Conservation (phyloP, 1,140 invertebrate species). For the Heliconius hermathena region DNA sequence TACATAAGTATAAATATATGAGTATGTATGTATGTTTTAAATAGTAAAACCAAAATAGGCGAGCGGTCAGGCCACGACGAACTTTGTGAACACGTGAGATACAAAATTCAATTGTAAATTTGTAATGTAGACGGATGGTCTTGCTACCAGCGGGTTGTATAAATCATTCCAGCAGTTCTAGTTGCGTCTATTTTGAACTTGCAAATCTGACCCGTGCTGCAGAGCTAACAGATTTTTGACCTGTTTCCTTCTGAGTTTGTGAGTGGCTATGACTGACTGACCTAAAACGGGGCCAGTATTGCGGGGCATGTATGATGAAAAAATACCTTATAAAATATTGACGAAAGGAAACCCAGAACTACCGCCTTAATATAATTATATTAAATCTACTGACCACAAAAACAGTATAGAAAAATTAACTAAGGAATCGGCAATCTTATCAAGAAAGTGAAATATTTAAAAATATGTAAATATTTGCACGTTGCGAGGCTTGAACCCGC, state of each 20-base stretch:
- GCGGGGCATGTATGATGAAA: no score
- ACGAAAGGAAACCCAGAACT: no score
- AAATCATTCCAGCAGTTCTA: constrained; percentile 1
- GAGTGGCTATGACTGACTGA: background rate
- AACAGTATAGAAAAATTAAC: no score
- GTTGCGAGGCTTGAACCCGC: no score
- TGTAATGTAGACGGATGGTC: constrained; percentile 40
- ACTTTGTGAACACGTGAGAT: constrained; percentile 37
- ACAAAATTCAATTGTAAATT: constrained; percentile 46
- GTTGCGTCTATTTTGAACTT: background rate
- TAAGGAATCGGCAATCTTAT: no score
- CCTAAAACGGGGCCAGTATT: no score
- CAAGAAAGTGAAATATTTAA: no score
- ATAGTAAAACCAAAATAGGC: constrained; percentile 10
- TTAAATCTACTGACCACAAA: no score
- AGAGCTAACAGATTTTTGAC: background rate
- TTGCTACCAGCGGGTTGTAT: constrained; percentile 6
- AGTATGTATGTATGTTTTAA: background rate
- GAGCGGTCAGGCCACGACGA: constrained; percentile 33
- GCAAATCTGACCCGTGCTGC: background rate
- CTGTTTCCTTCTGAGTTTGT: background rate
- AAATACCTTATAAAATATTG: no score
- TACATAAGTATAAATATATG: no score
- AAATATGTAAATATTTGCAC: no score
- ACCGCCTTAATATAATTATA: no score